Percentiles rank a stretch among this genome's conserved stretches.
phyloP scores from a whole-genome alignment of 2,113 vertebrate species.

The Emydocephalus ijimae region DNA sequence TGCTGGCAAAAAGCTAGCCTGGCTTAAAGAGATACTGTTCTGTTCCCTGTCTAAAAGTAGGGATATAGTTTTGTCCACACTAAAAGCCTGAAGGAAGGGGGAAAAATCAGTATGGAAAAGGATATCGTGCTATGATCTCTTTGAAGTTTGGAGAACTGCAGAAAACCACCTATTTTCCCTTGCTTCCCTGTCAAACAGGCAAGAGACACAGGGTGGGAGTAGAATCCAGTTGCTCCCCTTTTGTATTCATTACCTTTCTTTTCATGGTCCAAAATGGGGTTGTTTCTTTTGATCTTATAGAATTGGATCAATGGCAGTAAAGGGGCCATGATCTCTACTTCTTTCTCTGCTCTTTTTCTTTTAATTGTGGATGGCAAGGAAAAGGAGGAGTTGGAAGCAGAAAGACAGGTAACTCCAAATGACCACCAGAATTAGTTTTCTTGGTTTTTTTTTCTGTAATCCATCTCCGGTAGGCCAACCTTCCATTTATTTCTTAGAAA shows the following conservation, averaged over 20 bases:
- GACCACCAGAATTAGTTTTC: not conserved
- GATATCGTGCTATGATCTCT: not conserved
- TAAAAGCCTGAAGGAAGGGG: not conserved
- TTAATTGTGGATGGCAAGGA: not conserved
- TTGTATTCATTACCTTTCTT: not conserved
- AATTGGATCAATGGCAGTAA: not conserved
- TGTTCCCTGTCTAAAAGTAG: not conserved
- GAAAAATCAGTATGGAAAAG: not conserved
- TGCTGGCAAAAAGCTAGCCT: not conserved
- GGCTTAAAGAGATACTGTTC: not conserved
- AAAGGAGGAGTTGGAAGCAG: not conserved
- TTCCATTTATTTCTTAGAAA: not conserved
- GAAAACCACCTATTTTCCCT: not conserved
- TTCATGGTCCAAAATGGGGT: not conserved
- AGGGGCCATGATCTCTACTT: not conserved
- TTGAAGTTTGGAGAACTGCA: not conserved
- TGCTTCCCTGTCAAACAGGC: not conserved
- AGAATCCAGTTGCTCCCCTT: not conserved
- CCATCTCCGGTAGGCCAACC: not conserved
- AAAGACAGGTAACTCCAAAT: not conserved
- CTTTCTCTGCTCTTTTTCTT: not conserved
- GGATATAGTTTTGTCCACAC: not conserved
- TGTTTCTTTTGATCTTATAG: not conserved
- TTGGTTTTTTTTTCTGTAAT: not conserved
- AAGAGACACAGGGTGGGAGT: not conserved